Base-by-base conservation (phyloP, 2,797 vertebrate species). In the Tolypeutes matacus region DNA sequence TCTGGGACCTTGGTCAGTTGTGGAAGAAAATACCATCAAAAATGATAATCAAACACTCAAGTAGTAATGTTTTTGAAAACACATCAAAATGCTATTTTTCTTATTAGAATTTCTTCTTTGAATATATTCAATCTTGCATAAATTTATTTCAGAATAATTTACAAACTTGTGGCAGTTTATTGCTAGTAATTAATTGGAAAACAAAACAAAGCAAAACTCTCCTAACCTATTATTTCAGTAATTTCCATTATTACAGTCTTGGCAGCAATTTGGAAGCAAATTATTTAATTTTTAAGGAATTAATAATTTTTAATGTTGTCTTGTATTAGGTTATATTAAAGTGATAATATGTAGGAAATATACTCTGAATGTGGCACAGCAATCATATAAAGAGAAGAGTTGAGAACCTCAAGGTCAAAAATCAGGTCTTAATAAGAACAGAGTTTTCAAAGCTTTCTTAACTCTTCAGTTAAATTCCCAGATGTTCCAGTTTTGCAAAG, bases 361-460 rank as follows among this genome's bases (percentile, higher is more conserved):
- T 7, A 20, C 3, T 31, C 9, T 88, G 46, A 29, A 78, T 86
- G 4, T 92, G 64, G 23, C 51, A 86, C 27, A 83, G 27, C 85
- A 95, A 85, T 95, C 70, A 95, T 65, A 93, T 73, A 93, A 95
- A 83, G 12, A 94, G 80, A 95, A 72, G 46, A 97, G 53, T 88
- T 58, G 78, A 80, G 53, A 96, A 91, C 4, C 58, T 93, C 86
- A 97, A 97, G 93, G 92, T 96, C 95, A 97, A 95, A 96, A 21
- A 89, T 92, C 42, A 97, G 81, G 25, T 97, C 58, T 78, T 96
- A 78, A 78, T 95, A 92, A 96, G 51, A 96, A 76, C 10, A 88
- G 51, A 95, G 17, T 34, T 97, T 97, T 96, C 76, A 95, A 97
- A 96, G 56, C 21, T 96, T 96, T 91, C 34, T 95, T 85, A 95